Evolutionary conservation across 2,113 vertebrate genomes (phyloP), one percentile per base, ranked within the genome.

Genomic region (Anhinga rufa): DNA sequence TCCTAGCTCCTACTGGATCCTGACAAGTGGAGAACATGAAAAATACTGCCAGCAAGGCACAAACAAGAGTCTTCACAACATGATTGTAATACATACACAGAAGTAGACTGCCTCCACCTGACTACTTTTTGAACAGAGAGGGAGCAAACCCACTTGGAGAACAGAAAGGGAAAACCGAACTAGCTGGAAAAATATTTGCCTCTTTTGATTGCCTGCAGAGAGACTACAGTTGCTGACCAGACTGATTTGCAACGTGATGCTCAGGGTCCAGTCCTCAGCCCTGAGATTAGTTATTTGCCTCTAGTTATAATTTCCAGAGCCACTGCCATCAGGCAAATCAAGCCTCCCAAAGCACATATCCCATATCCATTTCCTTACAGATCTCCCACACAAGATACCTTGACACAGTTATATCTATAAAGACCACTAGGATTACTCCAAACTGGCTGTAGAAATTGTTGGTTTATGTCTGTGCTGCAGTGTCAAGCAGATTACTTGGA

Each of bases 191-290:
- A 86, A 42, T 31, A 77, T 29, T 40, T 86, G 69, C 29, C 38
- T 69, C 19, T 58, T 58, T 52, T 68, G 36, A 51, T 12, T 54
- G 21, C 9, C 49, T 22, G 24, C 17, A 77, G 34, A 40, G 25
- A 31, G 28, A 40, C 24, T 65, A 25, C n/a, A 25, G 10, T 15
- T 84, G 38, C 38, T 54, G 42, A 62, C 11, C 17, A 38, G 32
- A 5, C 29, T 52, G 42, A 44, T 68, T 44, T 57, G 42, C 1
- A 1, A 68, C 0, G 2, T 12, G 13, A 66, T 44, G 28, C 26
- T 54, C 10, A 54, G 44, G 17, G 25, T 44, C 57, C 4, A 2
- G 44, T 69, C 38, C 29, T 81, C 69, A 57, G 10, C 19, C 28
- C 44, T 22, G 34, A 75, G 13, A 46, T 26, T 49, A 75, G 44